Conservation (phyloP, 2,797 vertebrate species). For the Acridotheres tristis region DNA sequence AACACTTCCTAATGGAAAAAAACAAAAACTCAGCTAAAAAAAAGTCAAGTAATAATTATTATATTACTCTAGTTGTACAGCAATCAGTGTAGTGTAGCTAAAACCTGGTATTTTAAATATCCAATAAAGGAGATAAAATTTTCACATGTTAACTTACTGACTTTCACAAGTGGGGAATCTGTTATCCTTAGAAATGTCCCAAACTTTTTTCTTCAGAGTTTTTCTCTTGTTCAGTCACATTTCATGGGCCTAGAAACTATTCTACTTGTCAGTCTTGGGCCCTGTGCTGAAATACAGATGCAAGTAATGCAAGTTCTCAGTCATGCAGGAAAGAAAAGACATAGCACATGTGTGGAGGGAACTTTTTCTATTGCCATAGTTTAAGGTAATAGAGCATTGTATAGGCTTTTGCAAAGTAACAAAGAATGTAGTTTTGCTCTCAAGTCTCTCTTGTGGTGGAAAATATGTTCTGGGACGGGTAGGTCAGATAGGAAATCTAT, state of each 20-base stretch:
- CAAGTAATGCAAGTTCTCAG: neutral
- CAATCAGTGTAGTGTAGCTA: neutral
- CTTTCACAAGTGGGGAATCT: neutral
- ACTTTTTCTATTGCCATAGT: neutral
- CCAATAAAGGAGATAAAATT: neutral
- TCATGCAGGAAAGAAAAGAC: neutral
- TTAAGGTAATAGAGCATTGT: neutral
- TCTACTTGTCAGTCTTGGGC: neutral
- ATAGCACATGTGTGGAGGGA: rapidly evolving
- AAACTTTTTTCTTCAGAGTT: neutral
- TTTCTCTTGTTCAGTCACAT: neutral
- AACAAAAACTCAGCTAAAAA: neutral
- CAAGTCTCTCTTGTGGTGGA: neutral
- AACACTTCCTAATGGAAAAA: neutral
- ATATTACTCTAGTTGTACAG: neutral
- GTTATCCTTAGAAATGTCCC: neutral
- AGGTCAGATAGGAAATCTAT: neutral
- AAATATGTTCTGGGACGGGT: neutral
- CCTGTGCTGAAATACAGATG: neutral
- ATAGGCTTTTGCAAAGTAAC: neutral
- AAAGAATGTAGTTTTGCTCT: neutral
- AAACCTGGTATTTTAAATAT: neutral
- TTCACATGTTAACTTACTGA: neutral
- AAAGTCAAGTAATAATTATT: neutral
- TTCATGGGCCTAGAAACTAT: neutral